Base-by-base conservation (phyloP, 37 sponge, comb jelly and placozoan species). In the Crambe crambe region DNA sequence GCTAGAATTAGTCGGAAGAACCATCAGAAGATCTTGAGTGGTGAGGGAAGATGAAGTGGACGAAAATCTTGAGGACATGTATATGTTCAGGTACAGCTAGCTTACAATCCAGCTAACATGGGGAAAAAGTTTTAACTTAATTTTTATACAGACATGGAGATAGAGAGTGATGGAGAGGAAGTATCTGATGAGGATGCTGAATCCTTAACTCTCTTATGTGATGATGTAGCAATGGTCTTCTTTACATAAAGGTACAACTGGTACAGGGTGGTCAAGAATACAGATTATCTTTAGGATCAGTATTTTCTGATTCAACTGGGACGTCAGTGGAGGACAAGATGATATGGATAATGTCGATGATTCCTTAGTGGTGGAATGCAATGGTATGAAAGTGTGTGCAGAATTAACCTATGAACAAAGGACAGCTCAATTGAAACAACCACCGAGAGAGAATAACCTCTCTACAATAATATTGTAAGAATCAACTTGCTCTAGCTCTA, bases 261-360 rank as follows among this genome's bases (percentile, higher is more conserved):
- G 6, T 29, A 37, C 30, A 20, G 37, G 22, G 8, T 5, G 9
- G 20, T 68, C 5, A 54, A 54, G 56, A 54, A 18, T 10, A 54
- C 10, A 54, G 56, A 54, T 54, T 2, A 20, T 3, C 34, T 34
- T 73, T 51, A 91, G 94, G 94, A 0, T 77, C 95, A 27, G 97
- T 97, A 37, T 97, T 97, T 68, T 79, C 90, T 3, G 37, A 87
- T 58, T 78, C 88, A 18, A 29, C 39, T 42, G 83, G 82, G 3
- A 60, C 5, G 18, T 63, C 64, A 87, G 82, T 75, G 97, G 97
- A 37, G 92, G 95, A 15, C 92, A 97, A 75, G 97, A 97, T 70
- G 92, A 97, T 56, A 42, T 92, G 89, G 0, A 75, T 76, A 26
- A 72, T 97, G 25, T 97, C 95, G 97, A 86, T 47, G 23, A 51